Evolutionary conservation across 2,113 vertebrate species (phyloP).

Genomic region (Solea senegalensis): DNA sequence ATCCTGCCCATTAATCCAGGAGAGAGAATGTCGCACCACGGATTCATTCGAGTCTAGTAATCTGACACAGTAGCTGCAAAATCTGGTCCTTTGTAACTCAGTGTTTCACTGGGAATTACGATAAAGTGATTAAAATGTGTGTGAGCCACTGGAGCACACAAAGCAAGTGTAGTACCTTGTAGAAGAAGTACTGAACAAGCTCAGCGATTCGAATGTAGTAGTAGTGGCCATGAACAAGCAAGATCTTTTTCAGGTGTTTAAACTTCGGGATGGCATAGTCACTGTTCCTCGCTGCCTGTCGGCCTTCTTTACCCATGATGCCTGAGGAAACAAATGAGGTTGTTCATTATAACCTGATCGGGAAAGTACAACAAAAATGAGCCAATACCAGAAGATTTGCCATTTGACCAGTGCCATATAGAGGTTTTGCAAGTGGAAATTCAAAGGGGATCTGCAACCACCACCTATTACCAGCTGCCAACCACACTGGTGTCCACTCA

Average conservation of each 20-base stretch:
- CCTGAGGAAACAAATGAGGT: conserved; percentile 72
- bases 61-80: conserved; percentile 59
- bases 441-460: no score
- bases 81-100: conserved; percentile 53
- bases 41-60: conserved; percentile 64
- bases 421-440: no score
- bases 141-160: conserved; percentile 18
- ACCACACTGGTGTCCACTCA: no score
- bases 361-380: no score
- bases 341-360: background rate
- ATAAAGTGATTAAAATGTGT: conserved; percentile 57
- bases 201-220: conserved; percentile 97
- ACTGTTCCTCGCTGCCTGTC: conserved; percentile 96
- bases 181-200: conserved; percentile 99
- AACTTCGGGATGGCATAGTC: conserved; percentile 98
- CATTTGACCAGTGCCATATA: no score
- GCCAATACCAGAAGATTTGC: no score
- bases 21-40: conserved; percentile 48
- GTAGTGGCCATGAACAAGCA: conserved; percentile 96
- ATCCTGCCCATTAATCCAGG: conserved; percentile 53
- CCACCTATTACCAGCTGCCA: no score
- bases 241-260: conserved; percentile 97
- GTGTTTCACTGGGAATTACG: conserved; percentile 50
- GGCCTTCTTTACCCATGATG: conserved; percentile 96
- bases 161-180: conserved; percentile 86